These are phyloP conservation scores for Molothrus ater DNA, from an alignment of 2,797 vertebrate genomes.

Conservation along the genomic window DNA sequence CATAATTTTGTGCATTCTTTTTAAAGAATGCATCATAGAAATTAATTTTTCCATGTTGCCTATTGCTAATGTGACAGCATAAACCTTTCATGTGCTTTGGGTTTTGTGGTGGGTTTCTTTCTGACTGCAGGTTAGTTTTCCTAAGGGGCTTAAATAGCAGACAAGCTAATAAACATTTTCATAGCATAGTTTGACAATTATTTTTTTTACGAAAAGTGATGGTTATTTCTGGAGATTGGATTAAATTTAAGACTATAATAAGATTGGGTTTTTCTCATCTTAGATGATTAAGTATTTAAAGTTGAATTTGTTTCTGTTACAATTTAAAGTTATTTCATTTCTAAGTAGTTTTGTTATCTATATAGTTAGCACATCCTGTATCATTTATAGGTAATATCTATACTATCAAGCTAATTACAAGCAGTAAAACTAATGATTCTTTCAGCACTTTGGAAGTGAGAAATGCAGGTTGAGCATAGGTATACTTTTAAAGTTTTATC, in stretches of 20 bases:
- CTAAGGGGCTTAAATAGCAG: not conserved
- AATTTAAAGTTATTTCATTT: not conserved
- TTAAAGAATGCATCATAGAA: not conserved
- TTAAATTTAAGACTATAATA: not conserved
- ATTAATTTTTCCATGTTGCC: not conserved
- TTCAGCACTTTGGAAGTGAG: not conserved
- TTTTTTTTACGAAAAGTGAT: not conserved
- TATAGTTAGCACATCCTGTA: not conserved
- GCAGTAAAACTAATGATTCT: not conserved
- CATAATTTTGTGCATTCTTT: fast-evolving
- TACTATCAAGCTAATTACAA: not conserved
- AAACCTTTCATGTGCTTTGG: not conserved
- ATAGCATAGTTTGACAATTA: not conserved
- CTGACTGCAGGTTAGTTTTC: not conserved
- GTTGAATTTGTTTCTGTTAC: not conserved
- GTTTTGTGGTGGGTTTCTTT: not conserved
- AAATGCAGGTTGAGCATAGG: not conserved
- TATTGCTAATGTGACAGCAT: not conserved
- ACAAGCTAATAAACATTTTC: not conserved
- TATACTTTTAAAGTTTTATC: not conserved
- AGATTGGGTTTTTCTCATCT: not conserved
- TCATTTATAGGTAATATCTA: not conserved
- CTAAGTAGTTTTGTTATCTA: not conserved
- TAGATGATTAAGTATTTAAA: not conserved
- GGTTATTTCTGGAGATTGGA: not conserved